Base-by-base conservation (phyloP, 2,888 invertebrate species). In the Drosophila sordidapex region DNA sequence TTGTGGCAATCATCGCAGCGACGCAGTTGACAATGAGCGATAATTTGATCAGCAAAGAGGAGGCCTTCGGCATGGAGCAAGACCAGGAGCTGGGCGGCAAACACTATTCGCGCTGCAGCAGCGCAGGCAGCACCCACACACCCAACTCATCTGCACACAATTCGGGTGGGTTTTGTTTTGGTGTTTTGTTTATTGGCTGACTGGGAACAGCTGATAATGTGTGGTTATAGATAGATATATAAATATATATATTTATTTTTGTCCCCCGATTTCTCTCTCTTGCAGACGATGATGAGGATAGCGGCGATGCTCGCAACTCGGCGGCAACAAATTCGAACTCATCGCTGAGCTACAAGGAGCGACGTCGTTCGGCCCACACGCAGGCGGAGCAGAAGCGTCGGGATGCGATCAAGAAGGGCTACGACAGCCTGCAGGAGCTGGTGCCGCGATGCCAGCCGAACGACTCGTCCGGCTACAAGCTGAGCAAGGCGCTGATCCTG, bases 361-460 rank as follows among this genome's bases (percentile, higher is more conserved):
- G 99, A 43, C 95, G 99, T 63, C 94, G 99, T 74, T 98, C 99
- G 93, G 99, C 99, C 7, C 99, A 99, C 92, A 99, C 99, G 0
- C 95, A 98, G 94, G 99, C 99, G 4, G 99, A 99, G 93, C 99
- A 99, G 93, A 99, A 99, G 92, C 94, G 99, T 78, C 95, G 99
- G 89, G 99, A 99, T 95, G 98, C 99, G 2, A 99, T 99, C 75
- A 99, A 99, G 93, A 98, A 98, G 93, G 99, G 99, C 0, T 99
- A 99, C 92, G 98, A 99, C 93, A 97, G 97, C 4, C 94, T 99
- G 25, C 98, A 98, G 93, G 97, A 97, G 87, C 94, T 99, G 76
- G 98, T 99, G 15, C 99, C 99, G 0, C 98, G 97, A 62, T 99
- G 99, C 90, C 98, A 98, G 92, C 97, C 98, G 91, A 96, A 96